Evolutionary conservation across 1,140 invertebrate genomes (phyloP).

Genomic region (Drosophila orena): DNA sequence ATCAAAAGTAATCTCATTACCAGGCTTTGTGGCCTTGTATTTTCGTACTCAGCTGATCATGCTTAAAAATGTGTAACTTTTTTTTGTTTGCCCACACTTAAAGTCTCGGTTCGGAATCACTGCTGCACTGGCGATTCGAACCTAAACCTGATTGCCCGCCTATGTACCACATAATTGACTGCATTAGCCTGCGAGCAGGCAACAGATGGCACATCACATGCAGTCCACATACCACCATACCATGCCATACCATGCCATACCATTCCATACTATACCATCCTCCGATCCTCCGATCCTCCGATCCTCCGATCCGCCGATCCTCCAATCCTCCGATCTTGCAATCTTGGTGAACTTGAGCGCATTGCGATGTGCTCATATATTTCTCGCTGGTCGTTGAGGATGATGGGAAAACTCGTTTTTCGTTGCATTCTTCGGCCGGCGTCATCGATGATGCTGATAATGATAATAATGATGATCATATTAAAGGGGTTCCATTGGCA

Average conservation of each 20-base stretch:
- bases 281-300: too few relatives aligned
- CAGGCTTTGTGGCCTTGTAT: too few relatives aligned
- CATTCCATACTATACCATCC: conserved; percentile 18
- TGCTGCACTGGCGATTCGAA: conserved; percentile 8
- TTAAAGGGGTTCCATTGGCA: conserved; percentile 12
- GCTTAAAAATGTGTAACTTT: too few relatives aligned
- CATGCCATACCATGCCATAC: conserved; percentile 13
- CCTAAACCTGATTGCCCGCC: conserved; percentile 35
- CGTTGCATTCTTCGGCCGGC: conserved; percentile 65
- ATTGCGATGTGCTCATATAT: conserved; percentile 43
- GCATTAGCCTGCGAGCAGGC: conserved; percentile 32
- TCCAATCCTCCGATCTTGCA: conserved; percentile 7
- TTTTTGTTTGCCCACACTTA: neutral
- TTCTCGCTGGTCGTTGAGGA: neutral
- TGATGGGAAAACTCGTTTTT: conserved; percentile 19
- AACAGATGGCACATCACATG: conserved; percentile 38
- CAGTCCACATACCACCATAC: conserved; percentile 29
- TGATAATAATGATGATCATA: conserved; percentile 46
- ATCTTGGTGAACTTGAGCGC: conserved; percentile 44
- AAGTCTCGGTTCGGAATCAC: conserved; percentile 4
- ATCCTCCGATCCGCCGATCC: conserved; percentile 3
- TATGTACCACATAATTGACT: conserved; percentile 42
- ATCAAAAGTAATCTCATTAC: too few relatives aligned
- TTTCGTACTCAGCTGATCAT: too few relatives aligned
- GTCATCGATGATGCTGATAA: conserved; percentile 72